These are phyloP conservation scores for Drosophila phalerata DNA, from an alignment of 2,888 invertebrate genomes.

Conservation along the genomic window DNA sequence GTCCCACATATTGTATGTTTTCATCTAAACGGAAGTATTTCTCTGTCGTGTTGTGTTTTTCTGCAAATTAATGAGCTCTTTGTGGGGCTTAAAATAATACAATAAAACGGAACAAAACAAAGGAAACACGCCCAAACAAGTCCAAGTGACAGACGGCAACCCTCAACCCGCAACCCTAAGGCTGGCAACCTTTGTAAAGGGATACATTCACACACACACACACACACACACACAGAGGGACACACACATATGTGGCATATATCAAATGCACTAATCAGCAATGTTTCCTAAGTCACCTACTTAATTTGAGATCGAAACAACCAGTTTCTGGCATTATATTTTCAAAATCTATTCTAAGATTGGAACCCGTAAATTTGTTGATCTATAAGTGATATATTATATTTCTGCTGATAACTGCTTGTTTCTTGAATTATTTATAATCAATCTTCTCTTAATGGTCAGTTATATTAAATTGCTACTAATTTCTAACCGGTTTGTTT, in stretches of 20 bases:
- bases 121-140: slow-evolving; percentile 28
- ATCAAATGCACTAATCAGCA: slow-evolving; percentile 72
- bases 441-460: too few species aligned
- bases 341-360: background rate
- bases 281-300: slow-evolving; percentile 16
- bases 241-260: slow-evolving; percentile 38
- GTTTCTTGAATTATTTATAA: too few species aligned
- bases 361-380: background rate
- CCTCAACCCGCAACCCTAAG: slow-evolving; percentile 11
- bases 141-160: slow-evolving; percentile 17
- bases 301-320: slow-evolving; percentile 7
- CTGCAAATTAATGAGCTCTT: slow-evolving; percentile 78
- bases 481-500: too few species aligned
- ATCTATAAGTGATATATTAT: background rate
- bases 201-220: slow-evolving; percentile 20
- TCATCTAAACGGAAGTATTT: slow-evolving; percentile 11
- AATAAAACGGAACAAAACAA: slow-evolving; percentile 62
- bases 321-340: background rate
- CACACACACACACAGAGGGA: slow-evolving; percentile 12
- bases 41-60: slow-evolving; percentile 41
- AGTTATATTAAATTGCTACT: too few species aligned
- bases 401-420: background rate
- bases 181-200: slow-evolving; percentile 47
- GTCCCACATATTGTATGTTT: slow-evolving; percentile 19
- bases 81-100: slow-evolving; percentile 77